Base-by-base conservation (phyloP, 2,797 vertebrate species). In the Paedocypris micromegethes region DNA sequence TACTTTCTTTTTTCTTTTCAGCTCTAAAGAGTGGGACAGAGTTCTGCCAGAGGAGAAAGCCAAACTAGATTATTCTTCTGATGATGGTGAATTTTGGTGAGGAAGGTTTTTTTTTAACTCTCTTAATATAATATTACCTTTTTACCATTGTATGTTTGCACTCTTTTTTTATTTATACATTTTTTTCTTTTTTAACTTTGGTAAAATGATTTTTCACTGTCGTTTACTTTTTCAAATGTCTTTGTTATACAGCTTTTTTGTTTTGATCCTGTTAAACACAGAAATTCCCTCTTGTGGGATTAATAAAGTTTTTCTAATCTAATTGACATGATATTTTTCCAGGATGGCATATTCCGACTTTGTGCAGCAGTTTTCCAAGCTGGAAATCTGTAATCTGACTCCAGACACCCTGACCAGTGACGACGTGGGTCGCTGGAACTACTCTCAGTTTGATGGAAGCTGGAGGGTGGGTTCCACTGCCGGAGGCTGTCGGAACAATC, bases 61-160 rank as follows among this genome's bases (percentile, higher is more conserved):
- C 6, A 88, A 83, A 61, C 60, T 91, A 66, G 82, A 77, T 64
- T 52, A 84, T 4, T 75, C 81, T 39, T 79, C 81, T 58, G 87
- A 91, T 4, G 88, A 91, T 68, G 90, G 90, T 72, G 90, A 91
- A 67, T 91, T 91, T 77, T 91, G 90, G 90, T 91, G 76, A 81
- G 75, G 55, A 6, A 47, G 23, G 3, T 23, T 39, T 0, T 5
- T 5, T 54, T 70, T 6, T 7, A 40, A 4, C 44, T 4, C 45
- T 4, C 38, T 6, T 3, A 38, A 9, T 0, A 0, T 8, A 8
- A 60, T 23, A 23, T 23, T 23, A 23, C 23, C 23, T 23, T 23
- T 1, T 23, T 23, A 23, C 23, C 23, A 23, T 23, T 23, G 23
- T 23, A 23, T 23, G 1, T 23, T 23, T 23, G 23, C 23, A 23